Base-by-base conservation (phyloP, 2,888 invertebrate genomes). In the Altica lythri region DNA sequence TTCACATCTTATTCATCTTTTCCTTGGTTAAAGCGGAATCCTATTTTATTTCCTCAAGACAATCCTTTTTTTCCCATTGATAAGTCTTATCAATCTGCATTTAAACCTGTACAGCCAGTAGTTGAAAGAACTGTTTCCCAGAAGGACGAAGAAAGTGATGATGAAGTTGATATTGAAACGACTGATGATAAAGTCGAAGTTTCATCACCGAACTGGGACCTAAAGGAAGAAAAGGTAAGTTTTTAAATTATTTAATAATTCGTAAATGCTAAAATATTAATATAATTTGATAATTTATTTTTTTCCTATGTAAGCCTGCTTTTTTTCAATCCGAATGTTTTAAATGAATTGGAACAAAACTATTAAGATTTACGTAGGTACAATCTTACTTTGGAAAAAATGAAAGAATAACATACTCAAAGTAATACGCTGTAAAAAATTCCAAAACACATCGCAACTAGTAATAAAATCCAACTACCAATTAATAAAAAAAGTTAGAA, bases 101-200 rank as follows among this genome's bases (percentile, higher is more conserved):
- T 83, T 67, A 80, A 80, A 69, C 80, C 83, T 1, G 83, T 83
- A 16, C 77, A 78, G 59, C 74, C 77, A 0, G 55, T 75, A 42
- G 63, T 67, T 35, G 73, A 75, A 53, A 68, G 69, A 49, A 57
- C 66, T 48, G 59, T 65, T 32, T 64, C 68, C 2, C 71, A 73
- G 46, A 74, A 72, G 60, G 83, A 82, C 56, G 84, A 85, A 50
- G 80, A 85, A 8, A 88, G 88, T 65, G 89, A 89, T 56, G 90
- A 92, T 66, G 90, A 90, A 72, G 91, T 92, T 8, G 92, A 92
- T 69, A 91, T 92, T 61, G 92, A 92, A 73, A 91, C 91, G 6
- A 91, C 90, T 0, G 90, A 90, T 68, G 91, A 90, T 62, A 89
- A 88, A 56, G 69, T 74, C n/a, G 75, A 77, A 18, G 74, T 76